A percentile compares a stretch with the other conserved stretches of the same genome.
These are phyloP conservation scores for Hyperopisus bebe DNA, from an alignment of 2,113 vertebrate species.

Conservation along the genomic window DNA sequence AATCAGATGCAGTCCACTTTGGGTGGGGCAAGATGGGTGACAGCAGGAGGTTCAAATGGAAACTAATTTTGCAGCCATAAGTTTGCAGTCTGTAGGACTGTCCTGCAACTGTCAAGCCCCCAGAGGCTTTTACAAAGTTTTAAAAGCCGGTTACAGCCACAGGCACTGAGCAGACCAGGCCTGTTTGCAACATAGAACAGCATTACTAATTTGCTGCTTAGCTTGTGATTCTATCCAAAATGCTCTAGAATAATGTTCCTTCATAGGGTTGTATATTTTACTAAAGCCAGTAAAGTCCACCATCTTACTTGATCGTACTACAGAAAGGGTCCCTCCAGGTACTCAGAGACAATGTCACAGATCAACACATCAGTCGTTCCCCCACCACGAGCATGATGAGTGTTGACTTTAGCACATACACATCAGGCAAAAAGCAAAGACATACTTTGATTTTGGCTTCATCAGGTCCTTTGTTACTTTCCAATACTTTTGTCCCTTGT, in stretches of 20 bases:
- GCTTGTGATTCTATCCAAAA: not conserved
- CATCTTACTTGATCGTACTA: not conserved
- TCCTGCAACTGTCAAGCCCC: not conserved
- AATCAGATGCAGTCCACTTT: not conserved
- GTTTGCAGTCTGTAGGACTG: not conserved
- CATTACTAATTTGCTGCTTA: not conserved
- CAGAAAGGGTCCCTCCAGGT: not conserved
- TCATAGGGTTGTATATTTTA: not conserved
- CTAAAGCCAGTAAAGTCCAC: not conserved
- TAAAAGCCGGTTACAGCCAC: not conserved
- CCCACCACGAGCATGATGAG: not conserved
- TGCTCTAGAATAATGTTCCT: not conserved
- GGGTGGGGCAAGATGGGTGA: not conserved
- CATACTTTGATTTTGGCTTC: conserved; percentile 97
- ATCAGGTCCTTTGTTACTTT: conserved; percentile 99
- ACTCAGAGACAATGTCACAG: not conserved
- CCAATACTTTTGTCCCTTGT: conserved; percentile 98
- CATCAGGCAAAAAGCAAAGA: not conserved
- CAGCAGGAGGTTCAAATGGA: not conserved
- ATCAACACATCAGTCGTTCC: not conserved
- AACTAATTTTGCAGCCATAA: not conserved
- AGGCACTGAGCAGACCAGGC: not conserved
- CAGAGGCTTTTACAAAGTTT: not conserved
- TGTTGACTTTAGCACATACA: not conserved
- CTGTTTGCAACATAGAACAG: not conserved